Evolutionary conservation across 2,113 vertebrate genomes (phyloP).

Genomic region (Malaclemys terrapin): DNA sequence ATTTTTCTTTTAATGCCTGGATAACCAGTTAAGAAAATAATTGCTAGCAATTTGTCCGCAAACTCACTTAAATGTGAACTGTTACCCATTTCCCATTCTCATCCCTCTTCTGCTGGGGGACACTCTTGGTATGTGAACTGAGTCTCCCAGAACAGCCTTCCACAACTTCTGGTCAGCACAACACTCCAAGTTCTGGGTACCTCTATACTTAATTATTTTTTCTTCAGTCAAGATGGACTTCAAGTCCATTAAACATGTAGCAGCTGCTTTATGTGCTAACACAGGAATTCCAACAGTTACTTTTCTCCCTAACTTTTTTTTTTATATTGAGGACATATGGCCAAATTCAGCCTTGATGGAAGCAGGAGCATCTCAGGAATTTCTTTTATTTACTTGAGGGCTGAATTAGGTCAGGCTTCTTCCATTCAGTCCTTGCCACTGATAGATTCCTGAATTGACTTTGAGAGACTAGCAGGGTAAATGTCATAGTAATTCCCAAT

Average conservation of each 20-base stretch:
- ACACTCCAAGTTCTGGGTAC: neutral
- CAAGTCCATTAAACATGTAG: neutral
- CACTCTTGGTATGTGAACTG: neutral
- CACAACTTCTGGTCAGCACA: neutral
- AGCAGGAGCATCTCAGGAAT: neutral
- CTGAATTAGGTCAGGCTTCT: neutral
- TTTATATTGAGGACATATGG: neutral
- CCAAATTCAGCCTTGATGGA: neutral
- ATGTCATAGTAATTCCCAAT: neutral
- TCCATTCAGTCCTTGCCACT: neutral
- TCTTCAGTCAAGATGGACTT: neutral
- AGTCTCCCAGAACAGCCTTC: neutral
- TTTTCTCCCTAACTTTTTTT: neutral
- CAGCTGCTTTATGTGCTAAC: neutral
- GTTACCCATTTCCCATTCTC: neutral
- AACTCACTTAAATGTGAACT: neutral
- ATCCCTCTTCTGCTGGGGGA: neutral
- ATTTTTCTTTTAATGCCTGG: neutral
- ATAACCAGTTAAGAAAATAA: neutral
- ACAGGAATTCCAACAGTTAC: neutral
- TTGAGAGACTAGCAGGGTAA: neutral
- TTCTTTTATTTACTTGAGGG: neutral
- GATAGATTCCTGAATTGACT: neutral
- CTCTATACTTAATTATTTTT: neutral
- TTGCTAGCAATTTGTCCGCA: neutral